Evolutionary conservation across 2,113 vertebrate genomes (phyloP).

Genomic region (Microtus pennsylvanicus): DNA sequence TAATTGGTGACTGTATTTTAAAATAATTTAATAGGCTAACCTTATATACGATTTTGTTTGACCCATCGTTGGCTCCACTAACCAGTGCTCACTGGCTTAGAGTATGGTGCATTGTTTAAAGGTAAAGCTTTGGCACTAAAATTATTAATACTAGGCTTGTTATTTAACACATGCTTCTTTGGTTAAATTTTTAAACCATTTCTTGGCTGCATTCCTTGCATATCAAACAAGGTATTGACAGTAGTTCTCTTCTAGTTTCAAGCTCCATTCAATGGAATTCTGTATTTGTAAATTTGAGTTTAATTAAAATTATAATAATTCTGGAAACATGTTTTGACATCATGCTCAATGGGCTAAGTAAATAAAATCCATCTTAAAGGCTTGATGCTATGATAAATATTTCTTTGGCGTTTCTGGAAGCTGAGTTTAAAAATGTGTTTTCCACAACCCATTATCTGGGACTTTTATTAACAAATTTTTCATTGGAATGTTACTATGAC

Average conservation of each 20-base stretch:
- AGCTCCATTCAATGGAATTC: background rate
- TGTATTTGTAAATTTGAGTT: background rate
- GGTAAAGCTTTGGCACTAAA: background rate
- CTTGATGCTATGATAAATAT: background rate
- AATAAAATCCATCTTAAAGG: conserved; percentile 27
- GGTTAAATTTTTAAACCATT: background rate
- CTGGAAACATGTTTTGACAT: conserved; percentile 12
- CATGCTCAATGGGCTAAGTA: background rate
- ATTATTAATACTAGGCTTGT: background rate
- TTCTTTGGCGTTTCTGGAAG: conserved; percentile 62
- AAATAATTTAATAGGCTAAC: background rate
- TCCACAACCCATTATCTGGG: conserved; percentile 25
- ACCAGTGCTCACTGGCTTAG: background rate
- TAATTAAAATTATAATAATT: conserved; percentile 62
- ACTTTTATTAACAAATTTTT: conserved; percentile 69
- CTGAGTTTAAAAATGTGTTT: conserved; percentile 63
- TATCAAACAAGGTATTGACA: background rate
- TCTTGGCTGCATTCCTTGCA: background rate
- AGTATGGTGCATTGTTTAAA: background rate
- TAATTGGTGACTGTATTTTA: conserved; percentile 19
- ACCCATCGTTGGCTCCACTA: background rate
- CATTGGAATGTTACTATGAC: conserved; percentile 59
- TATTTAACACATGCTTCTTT: background rate
- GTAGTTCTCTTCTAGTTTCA: background rate
- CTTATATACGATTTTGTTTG: background rate